phyloP scores from a whole-genome alignment of 2,888 invertebrate genomes.

The Caenorhabditis sp. region DNA sequence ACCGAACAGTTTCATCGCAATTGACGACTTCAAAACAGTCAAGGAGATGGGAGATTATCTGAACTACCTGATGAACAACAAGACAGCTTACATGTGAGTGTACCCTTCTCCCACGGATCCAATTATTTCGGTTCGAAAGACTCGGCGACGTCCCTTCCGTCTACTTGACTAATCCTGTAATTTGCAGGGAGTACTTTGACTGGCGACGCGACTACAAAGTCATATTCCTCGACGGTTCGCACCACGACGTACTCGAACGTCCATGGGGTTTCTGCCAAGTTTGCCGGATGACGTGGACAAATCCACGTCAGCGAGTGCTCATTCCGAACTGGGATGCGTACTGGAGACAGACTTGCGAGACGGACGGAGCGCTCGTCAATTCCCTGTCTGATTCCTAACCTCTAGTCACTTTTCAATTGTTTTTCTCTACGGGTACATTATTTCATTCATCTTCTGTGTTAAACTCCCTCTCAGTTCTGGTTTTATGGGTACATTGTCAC shows the following conservation, averaged over 20 bases:
- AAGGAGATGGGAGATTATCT: constrained; percentile 80
- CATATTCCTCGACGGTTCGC: constrained; percentile 72
- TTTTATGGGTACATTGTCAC: constrained; percentile 22
- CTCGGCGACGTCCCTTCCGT: neutral
- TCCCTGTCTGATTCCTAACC: constrained; percentile 8
- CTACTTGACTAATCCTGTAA: constrained; percentile 25
- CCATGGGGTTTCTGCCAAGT: constrained; percentile 79
- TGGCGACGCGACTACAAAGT: constrained; percentile 79
- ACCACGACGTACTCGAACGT: constrained; percentile 74
- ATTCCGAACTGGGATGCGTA: constrained; percentile 61
- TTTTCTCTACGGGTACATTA: constrained; percentile 13
- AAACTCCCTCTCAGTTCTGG: neutral
- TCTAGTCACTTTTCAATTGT: neutral
- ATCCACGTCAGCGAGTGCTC: constrained; percentile 47
- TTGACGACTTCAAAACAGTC: constrained; percentile 80
- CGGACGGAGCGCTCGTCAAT: constrained; percentile 60
- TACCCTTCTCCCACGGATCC: neutral
- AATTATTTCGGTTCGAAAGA: constrained; percentile 22
- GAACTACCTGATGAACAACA: constrained; percentile 79
- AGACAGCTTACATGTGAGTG: constrained; percentile 79
- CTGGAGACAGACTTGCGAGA: constrained; percentile 65
- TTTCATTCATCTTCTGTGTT: neutral
- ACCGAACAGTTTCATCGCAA: constrained; percentile 80
- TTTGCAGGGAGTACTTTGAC: constrained; percentile 80
- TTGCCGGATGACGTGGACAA: constrained; percentile 71